phyloP scores from a whole-genome alignment of 2,888 invertebrate species.

The Tryphoninae sp. region DNA sequence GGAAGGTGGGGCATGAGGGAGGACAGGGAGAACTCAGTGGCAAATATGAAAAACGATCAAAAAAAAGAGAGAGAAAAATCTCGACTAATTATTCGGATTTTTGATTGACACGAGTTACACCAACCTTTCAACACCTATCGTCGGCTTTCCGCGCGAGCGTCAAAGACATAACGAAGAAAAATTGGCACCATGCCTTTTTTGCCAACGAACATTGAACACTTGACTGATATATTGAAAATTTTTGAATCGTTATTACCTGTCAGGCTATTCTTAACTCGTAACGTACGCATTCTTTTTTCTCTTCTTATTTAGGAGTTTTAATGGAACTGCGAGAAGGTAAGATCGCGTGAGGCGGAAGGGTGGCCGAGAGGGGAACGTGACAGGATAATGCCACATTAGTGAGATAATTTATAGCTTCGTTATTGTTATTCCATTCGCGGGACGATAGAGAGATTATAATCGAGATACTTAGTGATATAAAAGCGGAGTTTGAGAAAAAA shows the following conservation, averaged over 20 bases:
- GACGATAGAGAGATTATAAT: constrained; percentile 44
- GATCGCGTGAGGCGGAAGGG: not conserved
- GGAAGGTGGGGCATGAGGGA: constrained; percentile 32
- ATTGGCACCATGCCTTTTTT: not conserved
- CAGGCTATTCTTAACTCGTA: constrained; percentile 16
- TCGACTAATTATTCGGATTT: constrained; percentile 57
- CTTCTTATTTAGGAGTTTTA: constrained; percentile 32
- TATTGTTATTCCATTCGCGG: constrained; percentile 60
- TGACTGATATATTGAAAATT: constrained; percentile 1
- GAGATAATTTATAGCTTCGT: constrained; percentile 63
- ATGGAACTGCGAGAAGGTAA: constrained; percentile 44
- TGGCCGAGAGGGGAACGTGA: constrained; percentile 29
- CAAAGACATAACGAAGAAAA: constrained; percentile 31
- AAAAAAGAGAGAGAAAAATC: constrained; percentile 30
- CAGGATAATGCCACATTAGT: constrained; percentile 63
- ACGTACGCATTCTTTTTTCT: constrained; percentile 2
- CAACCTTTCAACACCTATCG: constrained; percentile 49
- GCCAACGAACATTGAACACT: not conserved
- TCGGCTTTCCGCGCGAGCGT: not conserved
- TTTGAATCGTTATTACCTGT: constrained; percentile 23
- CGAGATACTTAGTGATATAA: constrained; percentile 38
- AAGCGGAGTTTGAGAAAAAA: constrained; percentile 42
- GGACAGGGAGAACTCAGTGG: constrained; percentile 43
- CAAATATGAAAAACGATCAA: constrained; percentile 54
- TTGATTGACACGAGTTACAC: constrained; percentile 57